phyloP scores from a whole-genome alignment of 2,797 vertebrate genomes.

The Coluber constrictor region DNA sequence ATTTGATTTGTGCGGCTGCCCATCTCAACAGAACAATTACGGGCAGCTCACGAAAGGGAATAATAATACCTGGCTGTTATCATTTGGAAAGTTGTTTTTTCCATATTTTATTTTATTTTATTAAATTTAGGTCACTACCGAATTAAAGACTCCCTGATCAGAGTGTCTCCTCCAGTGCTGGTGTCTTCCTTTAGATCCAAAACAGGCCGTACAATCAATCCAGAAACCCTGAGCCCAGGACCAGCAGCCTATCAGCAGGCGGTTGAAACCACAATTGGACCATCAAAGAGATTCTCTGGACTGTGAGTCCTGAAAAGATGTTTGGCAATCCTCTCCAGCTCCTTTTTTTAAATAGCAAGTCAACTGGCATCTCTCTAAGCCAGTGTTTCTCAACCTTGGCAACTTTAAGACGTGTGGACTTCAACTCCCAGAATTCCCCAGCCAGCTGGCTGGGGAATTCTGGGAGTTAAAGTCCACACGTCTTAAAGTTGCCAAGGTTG shows the following conservation, averaged over 20 bases:
- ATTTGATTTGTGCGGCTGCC: neutral
- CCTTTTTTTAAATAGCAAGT: neutral
- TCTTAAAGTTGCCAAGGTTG: neutral
- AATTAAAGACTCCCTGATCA: conserved; percentile 64
- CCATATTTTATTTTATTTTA: neutral
- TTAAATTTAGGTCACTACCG: conserved; percentile 72
- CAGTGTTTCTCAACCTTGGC: neutral
- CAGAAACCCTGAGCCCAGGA: conserved; percentile 62
- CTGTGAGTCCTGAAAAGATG: conserved; percentile 65
- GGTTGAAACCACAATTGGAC: conserved; percentile 23
- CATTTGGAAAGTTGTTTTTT: neutral
- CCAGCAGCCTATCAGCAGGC: conserved; percentile 72
- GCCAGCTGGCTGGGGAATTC: neutral
- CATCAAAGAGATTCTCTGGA: conserved; percentile 53
- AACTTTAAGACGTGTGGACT: neutral
- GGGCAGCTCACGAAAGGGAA: neutral
- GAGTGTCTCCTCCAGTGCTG: conserved; percentile 58
- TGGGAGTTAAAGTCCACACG: neutral
- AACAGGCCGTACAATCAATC: conserved; percentile 46
- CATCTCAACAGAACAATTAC: neutral
- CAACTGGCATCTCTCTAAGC: neutral
- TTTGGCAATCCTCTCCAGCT: neutral
- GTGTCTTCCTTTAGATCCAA: conserved; percentile 76
- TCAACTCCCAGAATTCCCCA: too few species aligned
- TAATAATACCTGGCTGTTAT: neutral